A percentile compares a stretch with the other conserved stretches of the same genome.
Evolutionary conservation across 2,888 invertebrate genomes (phyloP).

Genomic region (Furcula furcula): DNA sequence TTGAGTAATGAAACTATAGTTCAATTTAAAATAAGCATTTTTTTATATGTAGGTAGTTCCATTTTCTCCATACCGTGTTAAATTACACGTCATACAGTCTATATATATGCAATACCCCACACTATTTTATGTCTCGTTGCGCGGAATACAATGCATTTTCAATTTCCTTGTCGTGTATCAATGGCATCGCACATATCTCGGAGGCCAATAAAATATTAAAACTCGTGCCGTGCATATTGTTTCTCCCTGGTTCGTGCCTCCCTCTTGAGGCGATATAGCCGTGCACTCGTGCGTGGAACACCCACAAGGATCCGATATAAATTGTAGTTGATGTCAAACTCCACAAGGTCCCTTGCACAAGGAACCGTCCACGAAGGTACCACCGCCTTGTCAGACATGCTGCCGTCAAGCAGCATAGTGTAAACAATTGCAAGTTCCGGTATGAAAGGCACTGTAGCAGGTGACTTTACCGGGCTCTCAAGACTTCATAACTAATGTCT

Average conservation of each 20-base stretch:
- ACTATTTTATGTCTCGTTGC: slow-evolving; percentile 20
- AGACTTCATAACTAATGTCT: no score
- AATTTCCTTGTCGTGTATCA: slow-evolving; percentile 42
- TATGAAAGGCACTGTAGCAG: no score
- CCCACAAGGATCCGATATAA: slow-evolving; percentile 16
- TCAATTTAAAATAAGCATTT: no score
- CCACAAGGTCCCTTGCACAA: no score
- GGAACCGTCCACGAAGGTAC: no score
- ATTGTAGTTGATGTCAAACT: slow-evolving; percentile 19
- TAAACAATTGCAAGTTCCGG: no score
- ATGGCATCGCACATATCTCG: slow-evolving; percentile 40
- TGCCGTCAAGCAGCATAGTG: no score
- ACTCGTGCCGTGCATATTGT: slow-evolving; percentile 43
- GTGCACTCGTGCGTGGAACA: slow-evolving; percentile 22
- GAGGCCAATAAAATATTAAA: slow-evolving; percentile 48
- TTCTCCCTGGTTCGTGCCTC: slow-evolving; percentile 24
- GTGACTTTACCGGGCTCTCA: no score
- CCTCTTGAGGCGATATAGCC: slow-evolving; percentile 29
- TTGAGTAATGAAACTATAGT: no score
- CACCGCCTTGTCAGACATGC: no score
- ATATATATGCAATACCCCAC: slow-evolving; percentile 34
- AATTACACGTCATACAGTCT: slow-evolving; percentile 17
- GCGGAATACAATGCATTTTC: slow-evolving; percentile 36
- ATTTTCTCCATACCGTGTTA: slow-evolving; percentile 4
- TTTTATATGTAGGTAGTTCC: no score